Conservation (phyloP, 1,140 invertebrate genomes). For the Dendrolimus punctatus region DNA sequence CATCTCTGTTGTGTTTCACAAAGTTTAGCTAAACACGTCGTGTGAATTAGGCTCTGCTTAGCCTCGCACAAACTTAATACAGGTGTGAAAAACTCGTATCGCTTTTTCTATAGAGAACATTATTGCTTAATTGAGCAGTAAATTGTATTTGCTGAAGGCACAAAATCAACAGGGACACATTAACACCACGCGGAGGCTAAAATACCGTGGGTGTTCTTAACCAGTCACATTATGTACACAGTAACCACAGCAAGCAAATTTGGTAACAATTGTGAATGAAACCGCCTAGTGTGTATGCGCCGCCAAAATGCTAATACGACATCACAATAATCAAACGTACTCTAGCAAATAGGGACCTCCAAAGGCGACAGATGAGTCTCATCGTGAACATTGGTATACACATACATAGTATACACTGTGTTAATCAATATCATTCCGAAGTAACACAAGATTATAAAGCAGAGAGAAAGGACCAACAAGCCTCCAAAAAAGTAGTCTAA, state of each 20-base stretch:
- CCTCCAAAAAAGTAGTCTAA: constrained; percentile 3
- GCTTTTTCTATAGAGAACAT: constrained; percentile 26
- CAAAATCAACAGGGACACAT: constrained; percentile 60
- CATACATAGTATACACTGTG: no score
- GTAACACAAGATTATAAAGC: not conserved
- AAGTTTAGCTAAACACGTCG: constrained; percentile 61
- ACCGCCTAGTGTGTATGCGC: constrained; percentile 11
- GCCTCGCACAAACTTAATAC: constrained; percentile 14
- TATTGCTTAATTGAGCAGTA: constrained; percentile 26
- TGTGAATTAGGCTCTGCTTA: constrained; percentile 57
- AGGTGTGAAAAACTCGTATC: constrained; percentile 22
- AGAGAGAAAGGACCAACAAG: not conserved
- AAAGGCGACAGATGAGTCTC: no score
- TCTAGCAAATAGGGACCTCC: no score
- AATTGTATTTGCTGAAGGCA: constrained; percentile 30
- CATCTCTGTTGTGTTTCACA: constrained; percentile 58
- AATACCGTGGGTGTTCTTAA: constrained; percentile 61
- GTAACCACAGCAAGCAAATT: constrained; percentile 30
- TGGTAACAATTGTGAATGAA: constrained; percentile 25
- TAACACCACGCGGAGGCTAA: constrained; percentile 49
- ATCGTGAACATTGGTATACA: no score
- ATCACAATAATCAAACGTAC: no score
- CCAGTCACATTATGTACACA: constrained; percentile 33
- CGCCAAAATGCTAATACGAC: not conserved
- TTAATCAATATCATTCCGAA: no score